Evolutionary conservation across 2,888 invertebrate genomes (phyloP).

Genomic region (Timema cristinae): DNA sequence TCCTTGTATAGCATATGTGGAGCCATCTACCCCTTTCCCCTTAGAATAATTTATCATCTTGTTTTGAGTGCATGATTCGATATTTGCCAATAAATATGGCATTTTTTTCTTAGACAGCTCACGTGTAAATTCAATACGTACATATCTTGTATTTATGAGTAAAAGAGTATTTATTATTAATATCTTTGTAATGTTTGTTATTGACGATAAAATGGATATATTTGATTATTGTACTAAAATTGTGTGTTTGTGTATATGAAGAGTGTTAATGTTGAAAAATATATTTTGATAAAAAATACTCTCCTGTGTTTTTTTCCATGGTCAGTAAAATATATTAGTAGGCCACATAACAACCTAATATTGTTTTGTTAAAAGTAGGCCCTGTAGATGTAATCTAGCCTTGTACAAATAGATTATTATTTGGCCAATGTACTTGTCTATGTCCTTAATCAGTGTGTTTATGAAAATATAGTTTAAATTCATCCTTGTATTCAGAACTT

Average conservation of each 20-base stretch:
- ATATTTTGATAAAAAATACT: slow-evolving; percentile 15
- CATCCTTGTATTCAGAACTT: no score
- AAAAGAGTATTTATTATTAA: slow-evolving; percentile 26
- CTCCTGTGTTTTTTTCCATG: background rate
- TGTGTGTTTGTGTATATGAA: slow-evolving; percentile 6
- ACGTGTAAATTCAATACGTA: slow-evolving; percentile 19
- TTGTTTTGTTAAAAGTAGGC: no score
- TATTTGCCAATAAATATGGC: background rate
- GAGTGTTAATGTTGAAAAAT: slow-evolving; percentile 16
- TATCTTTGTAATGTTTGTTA: slow-evolving; percentile 12
- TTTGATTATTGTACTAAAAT: slow-evolving; percentile 8
- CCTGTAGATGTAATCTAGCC: no score
- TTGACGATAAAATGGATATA: background rate
- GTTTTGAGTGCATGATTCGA: background rate
- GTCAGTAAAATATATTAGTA: no score
- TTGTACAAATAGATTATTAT: no score
- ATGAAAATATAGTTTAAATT: no score
- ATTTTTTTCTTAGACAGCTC: background rate
- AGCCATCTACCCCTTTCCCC: no score
- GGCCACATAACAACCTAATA: no score
- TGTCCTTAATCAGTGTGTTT: no score
- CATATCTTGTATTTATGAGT: slow-evolving; percentile 26
- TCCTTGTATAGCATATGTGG: no score
- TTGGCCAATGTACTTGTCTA: no score
- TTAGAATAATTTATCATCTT: background rate